phyloP scores from a whole-genome alignment of 1,140 invertebrate genomes.

The Eumaeus atala region DNA sequence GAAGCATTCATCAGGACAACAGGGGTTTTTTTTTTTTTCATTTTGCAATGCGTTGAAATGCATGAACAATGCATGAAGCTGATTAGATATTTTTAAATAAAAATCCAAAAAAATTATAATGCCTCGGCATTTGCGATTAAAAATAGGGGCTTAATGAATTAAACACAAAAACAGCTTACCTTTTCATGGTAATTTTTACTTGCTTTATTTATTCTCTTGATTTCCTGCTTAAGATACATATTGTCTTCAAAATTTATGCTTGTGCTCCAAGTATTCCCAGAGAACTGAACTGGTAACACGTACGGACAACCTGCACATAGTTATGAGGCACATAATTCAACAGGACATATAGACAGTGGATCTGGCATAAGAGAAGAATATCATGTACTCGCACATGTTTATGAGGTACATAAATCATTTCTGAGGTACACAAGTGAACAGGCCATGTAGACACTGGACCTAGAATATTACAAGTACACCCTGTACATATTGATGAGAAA shows the following conservation, averaged over 20 bases:
- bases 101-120: background rate
- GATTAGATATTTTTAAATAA: constrained; percentile 1
- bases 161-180: background rate
- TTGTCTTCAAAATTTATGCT: constrained; percentile 35
- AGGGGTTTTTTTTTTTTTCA: too few species aligned
- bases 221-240: constrained; percentile 41
- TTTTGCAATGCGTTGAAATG: background rate
- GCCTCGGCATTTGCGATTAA: background rate
- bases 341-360: background rate
- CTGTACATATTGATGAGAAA: too few species aligned
- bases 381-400: too few species aligned
- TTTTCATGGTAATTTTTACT: background rate
- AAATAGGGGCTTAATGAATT: constrained; percentile 1
- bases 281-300: constrained; percentile 40
- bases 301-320: constrained; percentile 40
- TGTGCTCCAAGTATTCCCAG: constrained; percentile 35
- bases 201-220: constrained; percentile 33
- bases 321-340: background rate
- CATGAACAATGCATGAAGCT: constrained; percentile 3
- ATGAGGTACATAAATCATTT: too few species aligned
- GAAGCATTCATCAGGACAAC: too few species aligned
- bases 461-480: too few species aligned
- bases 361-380: too few species aligned
- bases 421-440: too few species aligned
- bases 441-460: too few species aligned